These are phyloP conservation scores for Mus spicilegus DNA, from an alignment of 2,113 vertebrate species.

Conservation along the genomic window DNA sequence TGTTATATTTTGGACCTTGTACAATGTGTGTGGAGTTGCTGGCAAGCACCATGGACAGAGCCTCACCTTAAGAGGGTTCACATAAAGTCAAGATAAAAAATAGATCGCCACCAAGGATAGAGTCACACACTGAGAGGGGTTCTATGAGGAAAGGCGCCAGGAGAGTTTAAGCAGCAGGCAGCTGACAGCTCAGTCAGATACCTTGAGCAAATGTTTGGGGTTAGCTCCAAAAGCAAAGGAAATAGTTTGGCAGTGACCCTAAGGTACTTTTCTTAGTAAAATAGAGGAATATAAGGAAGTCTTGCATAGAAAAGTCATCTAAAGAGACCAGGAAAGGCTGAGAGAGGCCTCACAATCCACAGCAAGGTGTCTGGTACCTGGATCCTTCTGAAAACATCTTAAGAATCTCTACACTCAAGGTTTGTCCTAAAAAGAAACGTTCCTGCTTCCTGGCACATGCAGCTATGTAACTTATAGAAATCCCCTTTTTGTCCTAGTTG, in stretches of 20 bases:
- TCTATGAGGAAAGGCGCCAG: background rate
- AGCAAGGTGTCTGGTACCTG: background rate
- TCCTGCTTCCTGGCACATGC: slow-evolving; percentile 21
- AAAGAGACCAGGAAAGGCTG: background rate
- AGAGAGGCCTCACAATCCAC: background rate
- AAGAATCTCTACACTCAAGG: slow-evolving; percentile 15
- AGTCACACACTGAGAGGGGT: background rate
- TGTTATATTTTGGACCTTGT: background rate
- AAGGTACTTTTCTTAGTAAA: background rate
- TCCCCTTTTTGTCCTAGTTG: slow-evolving; percentile 58
- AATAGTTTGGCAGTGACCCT: background rate
- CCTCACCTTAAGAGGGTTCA: background rate
- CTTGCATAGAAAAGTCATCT: background rate
- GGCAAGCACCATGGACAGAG: accelerated
- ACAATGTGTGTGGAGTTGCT: background rate
- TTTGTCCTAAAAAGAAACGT: slow-evolving; percentile 37
- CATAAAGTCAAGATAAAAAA: background rate
- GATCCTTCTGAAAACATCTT: background rate
- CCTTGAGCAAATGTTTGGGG: background rate
- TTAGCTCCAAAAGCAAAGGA: slow-evolving; percentile 35
- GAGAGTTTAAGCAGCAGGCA: background rate
- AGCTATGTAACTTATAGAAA: slow-evolving; percentile 50
- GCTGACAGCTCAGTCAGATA: background rate
- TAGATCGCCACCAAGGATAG: background rate
- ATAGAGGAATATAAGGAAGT: background rate